Evolutionary conservation across 2,113 vertebrate species (phyloP).

Genomic region (Morone saxatilis): DNA sequence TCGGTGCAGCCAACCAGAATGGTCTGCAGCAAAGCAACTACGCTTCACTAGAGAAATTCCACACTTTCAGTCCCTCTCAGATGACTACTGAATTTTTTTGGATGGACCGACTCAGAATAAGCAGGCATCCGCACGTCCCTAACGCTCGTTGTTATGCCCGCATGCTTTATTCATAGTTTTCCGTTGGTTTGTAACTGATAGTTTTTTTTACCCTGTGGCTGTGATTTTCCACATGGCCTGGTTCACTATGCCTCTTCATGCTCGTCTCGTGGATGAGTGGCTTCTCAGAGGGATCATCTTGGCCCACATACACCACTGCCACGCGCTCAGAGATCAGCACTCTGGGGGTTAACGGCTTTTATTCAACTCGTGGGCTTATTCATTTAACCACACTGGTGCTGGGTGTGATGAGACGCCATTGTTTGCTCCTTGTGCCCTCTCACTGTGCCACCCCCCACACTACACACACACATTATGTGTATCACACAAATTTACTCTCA

Average conservation of each 20-base stretch:
- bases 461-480: slow-evolving; percentile 21
- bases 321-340: slow-evolving; percentile 57
- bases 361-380: slow-evolving; percentile 61
- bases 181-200: slow-evolving; percentile 78
- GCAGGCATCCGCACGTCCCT: slow-evolving; percentile 12
- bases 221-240: slow-evolving; percentile 83
- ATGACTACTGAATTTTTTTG: slow-evolving; percentile 23
- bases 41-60: slow-evolving; percentile 29
- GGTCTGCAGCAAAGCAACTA: slow-evolving; percentile 20
- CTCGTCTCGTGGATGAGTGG: slow-evolving; percentile 70
- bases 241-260: slow-evolving; percentile 71
- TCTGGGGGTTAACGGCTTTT: slow-evolving; percentile 71
- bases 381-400: slow-evolving; percentile 54
- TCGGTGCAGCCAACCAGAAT: slow-evolving; percentile 66
- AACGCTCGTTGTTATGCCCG: slow-evolving; percentile 32
- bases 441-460: slow-evolving; percentile 17
- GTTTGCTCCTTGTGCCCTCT: slow-evolving; percentile 61
- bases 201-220: slow-evolving; percentile 79
- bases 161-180: slow-evolving; percentile 74
- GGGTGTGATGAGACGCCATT: slow-evolving; percentile 59
- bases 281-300: slow-evolving; percentile 56
- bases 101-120: not conserved
- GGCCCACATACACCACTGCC: slow-evolving; percentile 73
- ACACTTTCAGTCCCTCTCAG: not conserved
- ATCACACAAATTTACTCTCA: slow-evolving; percentile 66